Percentiles rank a stretch among this genome's conserved stretches.
phyloP scores from a whole-genome alignment of 2,888 invertebrate species.

The Graphium colonna region DNA sequence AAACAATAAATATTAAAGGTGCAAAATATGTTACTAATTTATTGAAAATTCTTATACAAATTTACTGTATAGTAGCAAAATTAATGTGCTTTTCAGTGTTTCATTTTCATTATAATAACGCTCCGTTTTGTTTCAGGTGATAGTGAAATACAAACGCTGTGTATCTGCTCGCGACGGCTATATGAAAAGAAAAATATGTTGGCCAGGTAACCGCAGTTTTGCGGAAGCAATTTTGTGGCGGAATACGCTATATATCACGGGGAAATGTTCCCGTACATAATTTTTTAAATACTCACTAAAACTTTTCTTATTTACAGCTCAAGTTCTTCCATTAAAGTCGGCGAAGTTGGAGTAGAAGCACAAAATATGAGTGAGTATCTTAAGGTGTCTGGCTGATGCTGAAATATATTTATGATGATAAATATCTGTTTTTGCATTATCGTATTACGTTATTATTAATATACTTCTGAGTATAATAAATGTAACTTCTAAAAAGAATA shows the following conservation, averaged over 20 bases:
- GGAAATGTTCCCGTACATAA: slow-evolving; percentile 23
- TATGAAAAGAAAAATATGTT: slow-evolving; percentile 31
- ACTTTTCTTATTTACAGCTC: slow-evolving; percentile 50
- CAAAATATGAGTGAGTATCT: slow-evolving; percentile 48
- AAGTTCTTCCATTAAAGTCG: slow-evolving; percentile 48
- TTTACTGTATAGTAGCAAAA: background rate
- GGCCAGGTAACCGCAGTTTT: slow-evolving; percentile 10
- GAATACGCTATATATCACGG: slow-evolving; percentile 11
- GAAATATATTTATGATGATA: slow-evolving; percentile 2
- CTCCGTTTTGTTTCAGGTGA: slow-evolving; percentile 11
- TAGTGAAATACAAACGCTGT: slow-evolving; percentile 5
- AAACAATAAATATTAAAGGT: no score
- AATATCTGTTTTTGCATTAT: no score
- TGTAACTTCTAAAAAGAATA: no score
- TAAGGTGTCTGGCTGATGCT: slow-evolving; percentile 22
- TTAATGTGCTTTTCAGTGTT: background rate
- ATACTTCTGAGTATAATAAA: no score
- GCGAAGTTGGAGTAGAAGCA: slow-evolving; percentile 40
- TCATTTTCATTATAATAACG: background rate
- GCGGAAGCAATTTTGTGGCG: background rate
- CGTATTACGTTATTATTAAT: no score
- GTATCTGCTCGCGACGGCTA: slow-evolving; percentile 17
- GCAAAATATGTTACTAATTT: no score
- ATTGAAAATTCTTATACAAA: background rate
- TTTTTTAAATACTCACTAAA: slow-evolving; percentile 30